Evolutionary conservation across 2,113 vertebrate genomes (phyloP).

Genomic region (Gymnogyps californianus): DNA sequence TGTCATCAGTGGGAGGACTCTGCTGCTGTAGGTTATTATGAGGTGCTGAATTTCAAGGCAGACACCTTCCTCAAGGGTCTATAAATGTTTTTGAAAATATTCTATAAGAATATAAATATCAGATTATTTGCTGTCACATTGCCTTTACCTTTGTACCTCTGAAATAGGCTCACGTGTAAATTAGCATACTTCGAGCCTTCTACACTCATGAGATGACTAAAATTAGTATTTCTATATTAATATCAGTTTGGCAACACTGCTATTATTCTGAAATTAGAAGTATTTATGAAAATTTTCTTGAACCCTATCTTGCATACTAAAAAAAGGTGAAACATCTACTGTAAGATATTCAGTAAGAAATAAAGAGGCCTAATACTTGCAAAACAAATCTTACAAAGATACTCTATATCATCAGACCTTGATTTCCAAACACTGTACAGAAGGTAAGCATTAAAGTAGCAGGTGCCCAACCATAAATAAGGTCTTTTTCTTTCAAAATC

Average conservation of each 20-base stretch:
- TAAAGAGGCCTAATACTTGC: neutral
- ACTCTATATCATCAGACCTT: neutral
- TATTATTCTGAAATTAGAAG: neutral
- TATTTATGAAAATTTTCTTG: neutral
- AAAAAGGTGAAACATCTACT: neutral
- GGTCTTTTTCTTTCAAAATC: neutral
- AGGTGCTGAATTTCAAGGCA: neutral
- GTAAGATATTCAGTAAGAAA: neutral
- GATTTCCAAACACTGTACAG: neutral
- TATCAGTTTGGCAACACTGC: neutral
- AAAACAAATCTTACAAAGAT: neutral
- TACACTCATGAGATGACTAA: neutral
- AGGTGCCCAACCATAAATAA: neutral
- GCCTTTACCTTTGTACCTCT: neutral
- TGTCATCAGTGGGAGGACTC: neutral
- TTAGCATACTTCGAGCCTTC: neutral
- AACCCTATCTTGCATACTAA: neutral
- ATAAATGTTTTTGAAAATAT: neutral
- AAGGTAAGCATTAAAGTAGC: neutral
- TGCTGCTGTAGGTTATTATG: neutral
- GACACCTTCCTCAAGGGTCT: neutral
- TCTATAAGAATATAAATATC: neutral
- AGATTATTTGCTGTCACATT: neutral
- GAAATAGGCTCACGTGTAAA: neutral
- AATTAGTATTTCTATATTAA: neutral